These are phyloP conservation scores for Acronicta aceris DNA, from an alignment of 2,888 invertebrate genomes.

Conservation along the genomic window DNA sequence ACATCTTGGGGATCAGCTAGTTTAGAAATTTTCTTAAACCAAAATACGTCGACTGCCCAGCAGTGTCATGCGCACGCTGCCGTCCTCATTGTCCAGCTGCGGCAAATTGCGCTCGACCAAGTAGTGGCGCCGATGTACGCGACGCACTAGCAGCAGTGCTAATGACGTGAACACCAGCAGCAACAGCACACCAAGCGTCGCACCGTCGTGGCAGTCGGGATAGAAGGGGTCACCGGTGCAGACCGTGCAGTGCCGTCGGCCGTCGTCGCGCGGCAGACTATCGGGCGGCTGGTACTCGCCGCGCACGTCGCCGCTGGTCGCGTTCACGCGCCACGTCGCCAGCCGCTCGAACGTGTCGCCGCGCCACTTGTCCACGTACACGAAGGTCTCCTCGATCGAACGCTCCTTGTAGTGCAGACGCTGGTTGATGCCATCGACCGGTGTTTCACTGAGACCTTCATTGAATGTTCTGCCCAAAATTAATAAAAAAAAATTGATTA, in stretches of 20 bases:
- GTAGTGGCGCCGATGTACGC: constrained; percentile 52
- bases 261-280: constrained; percentile 42
- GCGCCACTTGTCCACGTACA: constrained; percentile 37
- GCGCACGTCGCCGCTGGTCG: constrained; percentile 5
- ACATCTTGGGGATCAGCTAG: too few species aligned
- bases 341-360: constrained; percentile 7
- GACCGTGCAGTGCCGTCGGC: constrained; percentile 30
- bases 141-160: constrained; percentile 33
- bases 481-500: too few species aligned
- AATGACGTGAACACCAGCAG: constrained; percentile 75
- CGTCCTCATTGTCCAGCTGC: constrained; percentile 59
- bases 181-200: constrained; percentile 63
- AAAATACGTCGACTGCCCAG: too few species aligned
- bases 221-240: constrained; percentile 70
- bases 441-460: constrained; percentile 13
- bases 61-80: too few species aligned
- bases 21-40: too few species aligned
- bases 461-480: constrained; percentile 31
- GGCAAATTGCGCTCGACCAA: constrained; percentile 62
- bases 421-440: constrained; percentile 21
- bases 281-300: constrained; percentile 12
- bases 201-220: constrained; percentile 90
- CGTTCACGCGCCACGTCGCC: constrained; percentile 38
- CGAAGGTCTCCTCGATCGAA: constrained; percentile 30
- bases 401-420: constrained; percentile 22